Percentiles rank a stretch among this genome's conserved stretches.
phyloP scores from a whole-genome alignment of 2,888 invertebrate species.

The Synanthedon tipuliformis region DNA sequence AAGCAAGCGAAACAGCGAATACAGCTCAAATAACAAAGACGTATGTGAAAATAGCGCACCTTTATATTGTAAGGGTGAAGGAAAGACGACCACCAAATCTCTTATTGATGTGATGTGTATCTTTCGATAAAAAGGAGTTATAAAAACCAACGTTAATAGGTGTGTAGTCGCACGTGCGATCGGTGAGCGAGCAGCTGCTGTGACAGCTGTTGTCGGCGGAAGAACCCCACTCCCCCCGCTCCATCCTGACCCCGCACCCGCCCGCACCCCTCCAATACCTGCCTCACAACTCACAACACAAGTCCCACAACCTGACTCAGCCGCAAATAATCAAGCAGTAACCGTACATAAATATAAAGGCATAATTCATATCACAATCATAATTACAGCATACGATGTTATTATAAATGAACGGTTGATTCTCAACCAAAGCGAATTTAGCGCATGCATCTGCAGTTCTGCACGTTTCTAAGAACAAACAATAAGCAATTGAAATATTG shows the following conservation, averaged over 20 bases:
- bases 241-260: conserved; percentile 15
- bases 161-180: conserved; percentile 58
- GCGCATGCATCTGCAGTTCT: too few relatives aligned
- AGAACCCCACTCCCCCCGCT: conserved; percentile 18
- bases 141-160: conserved; percentile 54
- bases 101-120: conserved; percentile 19
- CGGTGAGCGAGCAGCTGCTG: conserved; percentile 49
- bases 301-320: conserved; percentile 27
- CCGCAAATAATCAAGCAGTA: conserved; percentile 7
- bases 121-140: conserved; percentile 32
- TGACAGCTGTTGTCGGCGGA: conserved; percentile 61
- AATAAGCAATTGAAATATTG: too few relatives aligned
- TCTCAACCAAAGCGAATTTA: background rate
- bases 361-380: background rate
- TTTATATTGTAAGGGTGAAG: background rate
- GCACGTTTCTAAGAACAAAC: too few relatives aligned
- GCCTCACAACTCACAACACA: conserved; percentile 9
- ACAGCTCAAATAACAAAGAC: too few relatives aligned
- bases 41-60: background rate
- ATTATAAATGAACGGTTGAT: conserved; percentile 14
- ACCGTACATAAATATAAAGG: conserved; percentile 12
- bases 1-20: too few relatives aligned
- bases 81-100: conserved; percentile 12
- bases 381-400: conserved; percentile 14
- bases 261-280: conserved; percentile 29